Evolutionary conservation across 2,113 vertebrate genomes (phyloP).

Genomic region (Notothenia rossii): DNA sequence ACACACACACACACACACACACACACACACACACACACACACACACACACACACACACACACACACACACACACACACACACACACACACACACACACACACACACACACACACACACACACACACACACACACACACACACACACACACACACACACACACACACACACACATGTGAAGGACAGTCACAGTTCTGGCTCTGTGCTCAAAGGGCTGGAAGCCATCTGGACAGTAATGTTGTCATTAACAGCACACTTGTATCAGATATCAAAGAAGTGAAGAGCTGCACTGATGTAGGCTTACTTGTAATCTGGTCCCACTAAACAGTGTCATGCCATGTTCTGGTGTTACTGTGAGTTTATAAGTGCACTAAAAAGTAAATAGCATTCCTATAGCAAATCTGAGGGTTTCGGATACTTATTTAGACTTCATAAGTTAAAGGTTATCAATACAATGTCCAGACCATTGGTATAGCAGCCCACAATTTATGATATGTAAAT

Average conservation of each 20-base stretch:
- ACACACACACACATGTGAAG: constrained; percentile 25
- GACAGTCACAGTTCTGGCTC: constrained; percentile 41
- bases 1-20: constrained; percentile 2
- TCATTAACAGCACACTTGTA: constrained; percentile 31
- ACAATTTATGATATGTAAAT: too few species aligned
- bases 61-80: background rate
- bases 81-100: constrained; percentile 9
- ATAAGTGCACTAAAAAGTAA: background rate
- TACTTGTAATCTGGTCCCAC: constrained; percentile 17
- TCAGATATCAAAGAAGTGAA: constrained; percentile 44
- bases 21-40: background rate
- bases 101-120: background rate
- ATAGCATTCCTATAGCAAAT: background rate
- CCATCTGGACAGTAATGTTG: constrained; percentile 46
- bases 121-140: background rate
- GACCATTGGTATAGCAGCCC: too few species aligned
- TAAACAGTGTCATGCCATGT: background rate
- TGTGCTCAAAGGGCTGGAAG: constrained; percentile 21
- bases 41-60: constrained; percentile 6
- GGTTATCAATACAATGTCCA: too few species aligned
- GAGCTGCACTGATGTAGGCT: constrained; percentile 1
- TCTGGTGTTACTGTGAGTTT: background rate
- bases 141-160: background rate
- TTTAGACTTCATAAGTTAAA: too few species aligned
- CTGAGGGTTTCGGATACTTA: background rate